Conservation (phyloP, 2,888 invertebrate genomes). For the Oxycera nigricornis region DNA sequence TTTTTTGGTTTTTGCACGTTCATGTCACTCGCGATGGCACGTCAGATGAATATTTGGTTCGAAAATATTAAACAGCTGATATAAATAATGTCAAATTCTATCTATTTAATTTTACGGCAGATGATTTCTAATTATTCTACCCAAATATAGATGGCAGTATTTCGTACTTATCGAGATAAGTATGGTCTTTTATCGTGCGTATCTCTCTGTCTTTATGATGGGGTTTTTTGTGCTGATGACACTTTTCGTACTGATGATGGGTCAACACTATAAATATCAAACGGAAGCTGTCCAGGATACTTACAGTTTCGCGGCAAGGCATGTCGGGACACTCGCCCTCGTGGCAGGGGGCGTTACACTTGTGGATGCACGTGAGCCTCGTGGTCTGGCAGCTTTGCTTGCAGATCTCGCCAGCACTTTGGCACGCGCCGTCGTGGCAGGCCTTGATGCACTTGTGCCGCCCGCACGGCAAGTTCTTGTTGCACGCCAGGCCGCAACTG, state of each 20-base stretch:
- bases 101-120: background rate
- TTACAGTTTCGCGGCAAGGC: constrained; percentile 74
- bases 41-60: too few species aligned
- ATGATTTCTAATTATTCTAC: too few species aligned
- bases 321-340: constrained; percentile 73
- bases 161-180: too few species aligned
- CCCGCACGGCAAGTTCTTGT: constrained; percentile 79
- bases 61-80: background rate
- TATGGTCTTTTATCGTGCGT: too few species aligned
- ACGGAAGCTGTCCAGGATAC: constrained; percentile 8
- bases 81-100: background rate
- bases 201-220: too few species aligned
- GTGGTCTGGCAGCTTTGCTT: constrained; percentile 78
- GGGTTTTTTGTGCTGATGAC: too few species aligned
- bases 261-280: background rate
- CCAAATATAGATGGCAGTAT: too few species aligned
- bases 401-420: constrained; percentile 72
- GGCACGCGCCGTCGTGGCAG: constrained; percentile 80
- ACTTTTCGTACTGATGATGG: too few species aligned
- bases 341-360: constrained; percentile 86
- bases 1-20: too few species aligned
- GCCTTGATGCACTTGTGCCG: constrained; percentile 82
- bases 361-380: constrained; percentile 80
- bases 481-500: constrained; percentile 90
- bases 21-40: too few species aligned